Base-by-base conservation (phyloP, 2,113 vertebrate genomes). In the Lates calcarifer region DNA sequence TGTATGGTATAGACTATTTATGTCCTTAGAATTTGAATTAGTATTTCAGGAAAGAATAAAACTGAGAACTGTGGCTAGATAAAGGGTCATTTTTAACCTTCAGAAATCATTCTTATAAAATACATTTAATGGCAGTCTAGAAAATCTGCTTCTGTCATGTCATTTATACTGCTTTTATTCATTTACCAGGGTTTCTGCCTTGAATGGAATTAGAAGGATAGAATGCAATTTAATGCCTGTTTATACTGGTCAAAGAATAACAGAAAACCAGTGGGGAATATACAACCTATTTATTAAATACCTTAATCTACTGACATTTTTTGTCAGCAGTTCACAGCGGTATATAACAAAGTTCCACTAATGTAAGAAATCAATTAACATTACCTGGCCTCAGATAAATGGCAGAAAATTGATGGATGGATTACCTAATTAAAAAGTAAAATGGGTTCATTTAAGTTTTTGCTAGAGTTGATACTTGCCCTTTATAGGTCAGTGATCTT, bases 1-100 rank as follows among this genome's bases (percentile, higher is more conserved):
- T 89, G 71, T 71, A 26, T 28, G 45, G n/a, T 29, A 26, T 6
- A 7, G 33, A 75, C 14, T 56, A 69, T 62, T 80, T 47, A 37
- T 43, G 29, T 69, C 43, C 0, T 67, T 41, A n/a, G 15, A 58
- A 79, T 70, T 47, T 70, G 4, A 65, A 72, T 61, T 20, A 22
- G 15, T 61, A 55, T 47, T 24, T 18, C 20, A 68, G 31, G 8
- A 17, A 41, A 35, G 26, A 58, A 67, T 29, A 26, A 83, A 81
- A 73, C 31, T 41, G 11, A 6, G 6, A 56, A 31, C 14, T 8
- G 0, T 58, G 47, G 31, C 8, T 39, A 58, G 37, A 33, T 26
- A 26, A 37, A 22, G 22, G 18, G 12, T 41, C 0, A 20, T 47
- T 74, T 37, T 26, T 41, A 60, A 45, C 6, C 20, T 37, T 31